Percentiles rank a stretch among this genome's conserved stretches.
Conservation (phyloP, 2,888 invertebrate species). For the Rotaria sp. region DNA sequence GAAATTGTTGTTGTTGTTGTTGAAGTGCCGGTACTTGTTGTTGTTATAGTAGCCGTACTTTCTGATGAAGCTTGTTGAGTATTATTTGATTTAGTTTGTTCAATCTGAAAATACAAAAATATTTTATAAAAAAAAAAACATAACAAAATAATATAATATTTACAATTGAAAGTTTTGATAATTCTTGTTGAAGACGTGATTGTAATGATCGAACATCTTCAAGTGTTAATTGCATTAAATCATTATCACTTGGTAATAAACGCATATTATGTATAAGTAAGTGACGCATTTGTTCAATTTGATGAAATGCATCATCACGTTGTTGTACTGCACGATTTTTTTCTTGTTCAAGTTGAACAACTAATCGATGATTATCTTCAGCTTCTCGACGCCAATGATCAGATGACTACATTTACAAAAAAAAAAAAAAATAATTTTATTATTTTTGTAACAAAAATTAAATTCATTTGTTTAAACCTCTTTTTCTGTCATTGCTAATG, state of each 20-base stretch:
- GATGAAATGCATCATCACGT: conserved; percentile 26
- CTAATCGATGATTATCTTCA: conserved; percentile 23
- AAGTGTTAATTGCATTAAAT: background rate
- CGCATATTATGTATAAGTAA: conserved; percentile 18
- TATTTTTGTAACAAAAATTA: background rate
- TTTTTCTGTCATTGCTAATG: background rate
- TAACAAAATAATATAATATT: too few relatives aligned
- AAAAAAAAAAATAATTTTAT: background rate
- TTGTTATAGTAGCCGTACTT: background rate
- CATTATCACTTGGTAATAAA: background rate
- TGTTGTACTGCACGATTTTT: background rate
- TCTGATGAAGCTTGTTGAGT: background rate
- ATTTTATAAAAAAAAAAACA: background rate
- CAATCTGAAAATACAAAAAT: background rate
- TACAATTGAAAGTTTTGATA: background rate
- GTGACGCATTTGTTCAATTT: conserved; percentile 21
- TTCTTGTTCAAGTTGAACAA: conserved; percentile 20
- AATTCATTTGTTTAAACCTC: background rate
- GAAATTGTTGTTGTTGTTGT: background rate
- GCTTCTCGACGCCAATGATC: conserved; percentile 27
- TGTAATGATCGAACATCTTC: conserved; percentile 14
- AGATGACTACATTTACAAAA: background rate
- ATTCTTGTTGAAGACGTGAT: background rate
- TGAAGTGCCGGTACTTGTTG: background rate
- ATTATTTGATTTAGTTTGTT: conserved; percentile 18